phyloP scores from a whole-genome alignment of 2,113 vertebrate species.

The Caloenas nicobarica region DNA sequence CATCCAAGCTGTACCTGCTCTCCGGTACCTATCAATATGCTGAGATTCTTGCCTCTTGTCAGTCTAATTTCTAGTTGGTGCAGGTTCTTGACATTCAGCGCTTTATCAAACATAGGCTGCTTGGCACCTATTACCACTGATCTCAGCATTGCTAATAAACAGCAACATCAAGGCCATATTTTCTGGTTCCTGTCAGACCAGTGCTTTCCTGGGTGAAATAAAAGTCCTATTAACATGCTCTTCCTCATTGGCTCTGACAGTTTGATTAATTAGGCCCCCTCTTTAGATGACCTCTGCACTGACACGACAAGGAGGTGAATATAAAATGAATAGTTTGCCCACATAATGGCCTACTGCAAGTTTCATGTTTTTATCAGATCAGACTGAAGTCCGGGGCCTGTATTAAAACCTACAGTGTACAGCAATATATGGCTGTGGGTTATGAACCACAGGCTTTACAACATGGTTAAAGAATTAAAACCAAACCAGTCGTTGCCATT shows the following conservation, averaged over 20 bases:
- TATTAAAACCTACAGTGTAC: conserved; percentile 13
- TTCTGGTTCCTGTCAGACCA: conserved; percentile 81
- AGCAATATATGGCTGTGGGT: not conserved
- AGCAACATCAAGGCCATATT: conserved; percentile 79
- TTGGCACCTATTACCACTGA: conserved; percentile 83
- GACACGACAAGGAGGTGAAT: conserved; percentile 89
- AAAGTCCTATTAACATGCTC: conserved; percentile 96
- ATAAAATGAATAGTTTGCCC: conserved; percentile 85
- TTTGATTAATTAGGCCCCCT: conserved; percentile 92
- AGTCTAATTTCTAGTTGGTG: conserved; percentile 74
- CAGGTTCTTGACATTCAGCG: conserved; percentile 70
- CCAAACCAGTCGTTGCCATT: not conserved
- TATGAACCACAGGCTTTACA: conserved; percentile 9
- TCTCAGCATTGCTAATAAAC: conserved; percentile 81
- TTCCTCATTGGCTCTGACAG: conserved; percentile 94
- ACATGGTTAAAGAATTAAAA: conserved; percentile 1
- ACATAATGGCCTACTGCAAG: conserved; percentile 74
- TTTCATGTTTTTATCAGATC: conserved; percentile 72
- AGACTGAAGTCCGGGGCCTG: conserved; percentile 64
- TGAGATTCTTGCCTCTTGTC: conserved; percentile 55
- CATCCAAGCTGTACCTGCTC: not conserved
- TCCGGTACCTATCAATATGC: conserved; percentile 14
- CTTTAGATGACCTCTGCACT: conserved; percentile 86
- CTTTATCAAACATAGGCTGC: conserved; percentile 84
- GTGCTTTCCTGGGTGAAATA: conserved; percentile 88